A percentile compares a stretch with the other conserved stretches of the same genome.
Conservation (phyloP, 92 coral and sea anemone genomes). For the Umimayanthus chanpuru region DNA sequence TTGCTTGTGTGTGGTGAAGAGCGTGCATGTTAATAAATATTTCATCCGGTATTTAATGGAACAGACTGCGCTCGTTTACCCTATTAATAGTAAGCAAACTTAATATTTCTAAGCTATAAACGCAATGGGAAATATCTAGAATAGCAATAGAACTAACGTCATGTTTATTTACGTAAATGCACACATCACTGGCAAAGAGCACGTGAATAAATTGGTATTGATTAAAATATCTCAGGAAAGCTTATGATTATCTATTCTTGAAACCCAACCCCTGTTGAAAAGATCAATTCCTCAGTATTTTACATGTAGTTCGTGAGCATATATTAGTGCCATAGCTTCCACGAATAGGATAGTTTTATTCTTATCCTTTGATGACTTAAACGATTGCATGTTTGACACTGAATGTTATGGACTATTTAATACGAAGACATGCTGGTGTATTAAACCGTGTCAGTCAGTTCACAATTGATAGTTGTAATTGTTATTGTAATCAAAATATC, state of each 20-base stretch:
- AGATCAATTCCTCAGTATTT: not conserved
- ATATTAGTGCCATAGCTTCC: no score
- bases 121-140: constrained; percentile 2
- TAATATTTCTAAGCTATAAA: not conserved
- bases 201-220: not conserved
- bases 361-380: not conserved
- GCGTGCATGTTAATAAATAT: constrained; percentile 4
- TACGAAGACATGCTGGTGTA: not conserved
- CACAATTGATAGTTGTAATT: not conserved
- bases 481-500: not conserved
- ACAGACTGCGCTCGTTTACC: not conserved
- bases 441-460: not conserved
- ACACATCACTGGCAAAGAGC: not conserved
- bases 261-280: not conserved
- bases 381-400: not conserved
- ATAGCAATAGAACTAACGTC: not conserved
- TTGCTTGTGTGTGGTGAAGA: constrained; percentile 33
- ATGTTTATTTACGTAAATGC: not conserved
- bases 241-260: not conserved
- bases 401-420: not conserved
- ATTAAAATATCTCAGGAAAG: not conserved
- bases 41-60: not conserved
- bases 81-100: constrained; percentile 34
- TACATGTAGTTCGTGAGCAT: not conserved
- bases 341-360: not conserved